These are phyloP conservation scores for Phenganax marumi DNA, from an alignment of 92 coral and sea anemone genomes.

Conservation along the genomic window DNA sequence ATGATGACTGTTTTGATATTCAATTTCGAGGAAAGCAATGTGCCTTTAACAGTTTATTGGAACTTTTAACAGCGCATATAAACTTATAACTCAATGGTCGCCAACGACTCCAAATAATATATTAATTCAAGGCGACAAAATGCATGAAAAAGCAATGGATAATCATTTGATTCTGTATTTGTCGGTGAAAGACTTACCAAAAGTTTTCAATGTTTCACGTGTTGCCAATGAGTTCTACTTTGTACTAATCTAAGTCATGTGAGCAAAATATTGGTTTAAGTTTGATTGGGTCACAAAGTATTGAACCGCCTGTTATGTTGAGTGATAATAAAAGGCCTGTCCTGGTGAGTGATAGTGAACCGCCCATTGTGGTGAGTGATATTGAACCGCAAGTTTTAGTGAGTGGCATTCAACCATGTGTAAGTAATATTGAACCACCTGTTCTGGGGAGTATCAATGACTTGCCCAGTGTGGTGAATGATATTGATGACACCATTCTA, in stretches of 20 bases:
- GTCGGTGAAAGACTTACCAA: conserved; percentile 5
- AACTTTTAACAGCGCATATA: neutral
- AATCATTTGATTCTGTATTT: neutral
- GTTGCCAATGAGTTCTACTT: neutral
- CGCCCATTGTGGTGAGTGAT: neutral
- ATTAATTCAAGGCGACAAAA: neutral
- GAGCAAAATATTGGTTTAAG: conserved; percentile 50
- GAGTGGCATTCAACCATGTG: too few relatives aligned
- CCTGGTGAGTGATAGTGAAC: neutral
- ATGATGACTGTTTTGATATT: neutral
- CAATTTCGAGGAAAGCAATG: conserved; percentile 10
- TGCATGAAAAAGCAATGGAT: neutral
- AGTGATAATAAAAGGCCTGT: too few relatives aligned
- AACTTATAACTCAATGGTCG: neutral
- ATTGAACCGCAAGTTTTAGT: too few relatives aligned
- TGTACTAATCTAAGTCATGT: neutral
- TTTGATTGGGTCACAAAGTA: conserved; percentile 43
- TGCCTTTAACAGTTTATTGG: conserved; percentile 2
- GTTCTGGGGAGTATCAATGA: too few relatives aligned
- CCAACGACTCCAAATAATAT: neutral
- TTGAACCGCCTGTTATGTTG: neutral
- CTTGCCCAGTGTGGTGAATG: too few relatives aligned
- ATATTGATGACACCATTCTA: too few relatives aligned
- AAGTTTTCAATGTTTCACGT: too few relatives aligned
- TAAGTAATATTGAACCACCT: too few relatives aligned